Conservation (phyloP, 1,140 invertebrate species). For the Maniola jurtina region DNA sequence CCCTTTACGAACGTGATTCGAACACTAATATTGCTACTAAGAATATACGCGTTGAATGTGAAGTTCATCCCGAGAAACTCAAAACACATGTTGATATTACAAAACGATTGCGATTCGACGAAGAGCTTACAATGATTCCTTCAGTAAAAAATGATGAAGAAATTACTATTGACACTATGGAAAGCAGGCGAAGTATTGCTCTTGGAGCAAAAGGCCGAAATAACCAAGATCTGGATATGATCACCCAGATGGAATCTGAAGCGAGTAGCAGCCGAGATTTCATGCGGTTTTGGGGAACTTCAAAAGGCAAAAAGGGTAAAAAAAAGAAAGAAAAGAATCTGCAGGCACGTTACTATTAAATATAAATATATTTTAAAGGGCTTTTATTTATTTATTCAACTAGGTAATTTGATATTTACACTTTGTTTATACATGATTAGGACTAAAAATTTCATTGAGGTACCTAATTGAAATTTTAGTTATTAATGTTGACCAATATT, state of each 20-base stretch:
- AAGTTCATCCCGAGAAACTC: constrained; percentile 23
- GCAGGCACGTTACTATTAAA: constrained; percentile 15
- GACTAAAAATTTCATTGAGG: too few relatives aligned
- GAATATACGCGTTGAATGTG: constrained; percentile 8
- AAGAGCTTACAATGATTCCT: constrained; percentile 43
- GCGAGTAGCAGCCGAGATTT: constrained; percentile 37
- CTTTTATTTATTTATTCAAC: neutral
- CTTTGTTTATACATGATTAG: too few relatives aligned
- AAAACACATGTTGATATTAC: constrained; percentile 4
- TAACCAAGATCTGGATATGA: constrained; percentile 19
- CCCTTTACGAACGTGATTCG: constrained; percentile 37
- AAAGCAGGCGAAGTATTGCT: constrained; percentile 23
- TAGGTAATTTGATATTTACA: too few relatives aligned
- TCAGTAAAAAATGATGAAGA: constrained; percentile 26
- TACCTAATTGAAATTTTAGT: too few relatives aligned
- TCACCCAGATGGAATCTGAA: constrained; percentile 18
- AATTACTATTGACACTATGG: neutral
- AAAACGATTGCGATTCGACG: constrained; percentile 58
- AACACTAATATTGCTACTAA: neutral
- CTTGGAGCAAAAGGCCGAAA: constrained; percentile 17
- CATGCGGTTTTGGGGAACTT: constrained; percentile 43
- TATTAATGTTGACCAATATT: too few relatives aligned
- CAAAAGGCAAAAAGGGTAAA: constrained; percentile 37
- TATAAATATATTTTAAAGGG: neutral
- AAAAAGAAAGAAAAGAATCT: constrained; percentile 37